Evolutionary conservation across 2,113 vertebrate genomes (phyloP).

Genomic region (Antechinus stuartii): DNA sequence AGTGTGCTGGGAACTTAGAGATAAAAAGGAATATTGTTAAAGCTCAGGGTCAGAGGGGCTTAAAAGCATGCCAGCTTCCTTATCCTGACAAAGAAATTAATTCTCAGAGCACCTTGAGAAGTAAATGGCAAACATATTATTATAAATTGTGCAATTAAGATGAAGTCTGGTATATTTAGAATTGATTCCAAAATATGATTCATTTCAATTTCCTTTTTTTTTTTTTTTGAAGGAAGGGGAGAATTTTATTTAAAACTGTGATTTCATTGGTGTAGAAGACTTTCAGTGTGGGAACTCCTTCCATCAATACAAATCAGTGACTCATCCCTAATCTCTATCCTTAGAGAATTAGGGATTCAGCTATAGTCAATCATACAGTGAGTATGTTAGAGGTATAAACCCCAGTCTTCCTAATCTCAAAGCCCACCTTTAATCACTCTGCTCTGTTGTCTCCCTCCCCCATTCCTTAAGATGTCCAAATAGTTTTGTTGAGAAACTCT

Average conservation of each 20-base stretch:
- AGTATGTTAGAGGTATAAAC: not conserved
- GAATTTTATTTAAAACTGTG: not conserved
- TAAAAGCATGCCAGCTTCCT: not conserved
- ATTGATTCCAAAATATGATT: not conserved
- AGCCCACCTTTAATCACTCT: not conserved
- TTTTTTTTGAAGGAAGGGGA: not conserved
- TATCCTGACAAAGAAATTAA: not conserved
- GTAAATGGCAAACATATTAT: not conserved
- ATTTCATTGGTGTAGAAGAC: not conserved
- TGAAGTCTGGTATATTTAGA: not conserved
- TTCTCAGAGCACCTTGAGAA: not conserved
- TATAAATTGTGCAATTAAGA: not conserved
- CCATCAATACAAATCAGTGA: not conserved
- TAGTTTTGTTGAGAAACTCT: not conserved
- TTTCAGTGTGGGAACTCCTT: not conserved
- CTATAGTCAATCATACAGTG: not conserved
- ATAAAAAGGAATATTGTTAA: not conserved
- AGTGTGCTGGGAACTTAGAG: not conserved
- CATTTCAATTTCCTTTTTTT: not conserved
- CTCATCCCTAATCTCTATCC: not conserved
- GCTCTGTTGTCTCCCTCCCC: not conserved
- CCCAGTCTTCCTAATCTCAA: not conserved
- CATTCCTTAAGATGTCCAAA: not conserved
- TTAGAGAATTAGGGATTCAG: not conserved
- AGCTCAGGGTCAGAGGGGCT: not conserved